Evolutionary conservation across 2,113 vertebrate genomes (phyloP).

Genomic region (Perca schrenkii): DNA sequence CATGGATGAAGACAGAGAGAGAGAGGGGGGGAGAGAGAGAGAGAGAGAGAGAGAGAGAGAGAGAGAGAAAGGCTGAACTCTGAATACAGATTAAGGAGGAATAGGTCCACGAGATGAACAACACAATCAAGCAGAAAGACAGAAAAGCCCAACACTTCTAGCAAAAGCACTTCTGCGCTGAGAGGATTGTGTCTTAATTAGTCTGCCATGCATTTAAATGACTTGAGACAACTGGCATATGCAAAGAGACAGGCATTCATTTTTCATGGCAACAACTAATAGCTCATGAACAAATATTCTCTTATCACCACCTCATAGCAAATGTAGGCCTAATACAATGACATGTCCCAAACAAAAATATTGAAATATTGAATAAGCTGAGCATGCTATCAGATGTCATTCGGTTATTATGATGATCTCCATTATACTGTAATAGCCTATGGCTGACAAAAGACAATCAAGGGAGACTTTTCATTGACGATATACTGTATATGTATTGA

Average conservation of each 20-base stretch:
- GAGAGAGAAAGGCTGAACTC: conserved; percentile 22
- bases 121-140: conserved; percentile 58
- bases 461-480: background rate
- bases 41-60: background rate
- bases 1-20: conserved; percentile 27
- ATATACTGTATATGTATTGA: background rate
- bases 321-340: conserved; percentile 3
- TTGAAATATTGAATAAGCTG: conserved; percentile 42
- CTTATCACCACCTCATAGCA: conserved; percentile 16
- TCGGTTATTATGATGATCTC: background rate
- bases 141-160: conserved; percentile 46
- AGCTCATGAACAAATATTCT: conserved; percentile 35
- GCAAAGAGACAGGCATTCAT: conserved; percentile 44
- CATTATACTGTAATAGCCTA: background rate
- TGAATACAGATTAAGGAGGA: conserved; percentile 65
- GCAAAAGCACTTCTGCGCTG: conserved; percentile 49
- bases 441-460: conserved; percentile 15
- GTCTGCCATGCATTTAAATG: conserved; percentile 39
- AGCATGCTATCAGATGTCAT: conserved; percentile 1
- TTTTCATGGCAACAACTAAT: conserved; percentile 42
- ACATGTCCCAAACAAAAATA: conserved; percentile 27
- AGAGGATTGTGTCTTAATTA: conserved; percentile 64
- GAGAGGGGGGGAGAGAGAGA: background rate
- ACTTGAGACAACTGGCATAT: conserved; percentile 50
- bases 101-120: conserved; percentile 42